phyloP scores from a whole-genome alignment of 2,797 vertebrate species.

The Myotis planiceps region DNA sequence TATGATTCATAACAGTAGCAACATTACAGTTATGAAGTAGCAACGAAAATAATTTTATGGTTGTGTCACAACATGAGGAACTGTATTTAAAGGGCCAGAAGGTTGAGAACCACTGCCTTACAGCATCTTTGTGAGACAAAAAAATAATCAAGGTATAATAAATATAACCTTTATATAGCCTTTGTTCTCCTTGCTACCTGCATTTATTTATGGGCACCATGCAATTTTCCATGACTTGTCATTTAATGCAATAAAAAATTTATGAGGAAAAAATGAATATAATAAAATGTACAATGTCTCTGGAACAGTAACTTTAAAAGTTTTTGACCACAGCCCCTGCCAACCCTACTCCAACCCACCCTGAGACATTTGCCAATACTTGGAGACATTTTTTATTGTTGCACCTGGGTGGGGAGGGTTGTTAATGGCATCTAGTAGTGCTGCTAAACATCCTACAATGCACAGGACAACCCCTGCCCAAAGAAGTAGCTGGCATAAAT shows the following conservation, averaged over 20 bases:
- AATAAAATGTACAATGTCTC: constrained; percentile 23
- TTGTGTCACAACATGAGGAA: too few relatives aligned
- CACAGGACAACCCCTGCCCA: neutral
- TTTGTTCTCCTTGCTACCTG: neutral
- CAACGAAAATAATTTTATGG: too few relatives aligned
- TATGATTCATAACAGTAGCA: too few relatives aligned
- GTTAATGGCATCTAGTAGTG: neutral
- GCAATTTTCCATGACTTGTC: neutral
- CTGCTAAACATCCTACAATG: neutral
- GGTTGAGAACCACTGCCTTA: neutral
- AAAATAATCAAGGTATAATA: constrained; percentile 1
- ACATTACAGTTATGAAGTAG: too few relatives aligned
- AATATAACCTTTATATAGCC: neutral
- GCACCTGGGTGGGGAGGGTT: neutral
- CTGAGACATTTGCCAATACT: neutral
- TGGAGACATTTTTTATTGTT: neutral
- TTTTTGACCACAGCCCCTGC: neutral
- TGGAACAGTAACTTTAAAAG: constrained; percentile 8
- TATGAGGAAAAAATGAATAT: neutral
- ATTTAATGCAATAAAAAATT: neutral
- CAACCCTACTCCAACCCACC: neutral
- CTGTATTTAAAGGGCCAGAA: too few relatives aligned
- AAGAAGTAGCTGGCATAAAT: neutral
- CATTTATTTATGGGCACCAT: neutral
- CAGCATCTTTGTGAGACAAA: neutral